Evolutionary conservation across 2,797 vertebrate genomes (phyloP), one percentile per base, ranked within the genome.

Genomic region (Phylloscopus collybita): DNA sequence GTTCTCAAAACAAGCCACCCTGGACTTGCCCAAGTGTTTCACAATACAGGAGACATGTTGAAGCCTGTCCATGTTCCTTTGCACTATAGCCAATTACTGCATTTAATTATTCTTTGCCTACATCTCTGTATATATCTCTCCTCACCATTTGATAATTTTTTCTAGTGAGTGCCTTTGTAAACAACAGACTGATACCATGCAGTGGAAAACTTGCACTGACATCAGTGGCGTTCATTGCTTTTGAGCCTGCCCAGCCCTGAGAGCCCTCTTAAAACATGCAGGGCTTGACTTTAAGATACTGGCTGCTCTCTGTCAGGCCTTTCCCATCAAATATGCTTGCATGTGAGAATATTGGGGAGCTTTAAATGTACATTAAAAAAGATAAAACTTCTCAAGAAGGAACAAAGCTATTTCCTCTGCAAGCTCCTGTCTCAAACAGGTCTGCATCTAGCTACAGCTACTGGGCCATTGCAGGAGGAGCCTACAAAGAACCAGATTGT

Each of bases 21-120:
- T 88, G 67, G 96, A 44, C 73, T 87, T 91, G 80, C 65, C 21
- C 9, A 53, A 93, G 50, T 61, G 61, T 92, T 94, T 96, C 90
- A 91, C 91, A 72, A 85, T 95, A 74, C 22, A 62, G 71, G 57
- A 87, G 59, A 73, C 96, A 65, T 89, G 95, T 82, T 93, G 57
- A 56, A 95, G 81, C 95, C 75, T 66, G 67, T 78, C 64, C 3
- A 0, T 90, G 72, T 95, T 91, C 86, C 85, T 92, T 76, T 70
- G 44, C 61, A 16, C 78, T 86, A 29, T 44, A 83, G 54, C 84
- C 12, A 95, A 88, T 81, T 95, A 61, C 60, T 54, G 20, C 62
- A 60, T 69, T 74, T 76, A 89, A 91, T 96, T 78, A 80, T 75
- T 91, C 50, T 88, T 80, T 92, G 92, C 76, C 65, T 89, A 42